phyloP scores from a whole-genome alignment of 2,113 vertebrate species.

The Antennarius striatus region DNA sequence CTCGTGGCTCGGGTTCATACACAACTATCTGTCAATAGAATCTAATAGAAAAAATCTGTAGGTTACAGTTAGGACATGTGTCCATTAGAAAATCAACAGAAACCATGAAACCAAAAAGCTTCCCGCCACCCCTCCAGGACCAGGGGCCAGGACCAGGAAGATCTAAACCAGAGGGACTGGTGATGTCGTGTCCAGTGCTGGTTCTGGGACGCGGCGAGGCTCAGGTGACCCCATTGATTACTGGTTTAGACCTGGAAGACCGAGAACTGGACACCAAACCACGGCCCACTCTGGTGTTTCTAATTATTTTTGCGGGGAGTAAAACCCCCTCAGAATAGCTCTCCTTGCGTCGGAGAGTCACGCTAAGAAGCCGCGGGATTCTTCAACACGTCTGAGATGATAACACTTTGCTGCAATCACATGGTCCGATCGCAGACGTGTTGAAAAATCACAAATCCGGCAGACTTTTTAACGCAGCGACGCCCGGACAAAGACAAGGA shows the following conservation, averaged over 20 bases:
- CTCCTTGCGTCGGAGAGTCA: slow-evolving; percentile 11
- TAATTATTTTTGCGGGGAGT: background rate
- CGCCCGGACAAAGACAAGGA: slow-evolving; percentile 1
- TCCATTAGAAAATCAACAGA: slow-evolving; percentile 73
- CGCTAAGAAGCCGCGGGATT: too few relatives aligned
- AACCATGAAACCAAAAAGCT: slow-evolving; percentile 58
- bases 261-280: slow-evolving; percentile 11
- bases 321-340: slow-evolving; percentile 25
- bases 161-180: slow-evolving; percentile 18
- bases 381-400: too few relatives aligned
- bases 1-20: slow-evolving; percentile 64
- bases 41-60: slow-evolving; percentile 76
- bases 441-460: too few relatives aligned
- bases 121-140: slow-evolving; percentile 18
- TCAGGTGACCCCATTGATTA: too few relatives aligned
- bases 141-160: slow-evolving; percentile 29
- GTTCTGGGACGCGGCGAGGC: background rate
- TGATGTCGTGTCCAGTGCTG: background rate
- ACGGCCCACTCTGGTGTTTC: slow-evolving; percentile 4
- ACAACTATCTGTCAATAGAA: slow-evolving; percentile 69
- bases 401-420: too few relatives aligned
- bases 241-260: background rate
- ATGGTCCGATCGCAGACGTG: too few relatives aligned
- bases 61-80: slow-evolving; percentile 67
- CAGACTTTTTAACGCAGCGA: background rate